Evolutionary conservation across 2,888 invertebrate genomes (phyloP).

Genomic region (Ariolimax columbianus): DNA sequence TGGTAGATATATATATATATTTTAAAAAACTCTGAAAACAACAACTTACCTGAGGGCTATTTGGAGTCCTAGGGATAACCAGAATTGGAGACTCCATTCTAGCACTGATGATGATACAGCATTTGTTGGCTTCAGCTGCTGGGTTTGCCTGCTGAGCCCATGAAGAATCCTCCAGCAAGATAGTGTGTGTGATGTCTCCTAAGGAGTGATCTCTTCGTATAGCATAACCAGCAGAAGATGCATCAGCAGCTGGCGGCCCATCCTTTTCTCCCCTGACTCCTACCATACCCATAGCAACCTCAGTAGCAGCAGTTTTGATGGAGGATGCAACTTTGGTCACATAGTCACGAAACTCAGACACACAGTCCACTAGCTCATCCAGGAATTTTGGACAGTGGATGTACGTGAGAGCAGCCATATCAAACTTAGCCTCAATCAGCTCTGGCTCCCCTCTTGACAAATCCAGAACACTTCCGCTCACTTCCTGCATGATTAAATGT

Average conservation of each 20-base stretch:
- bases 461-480: slow-evolving; percentile 18
- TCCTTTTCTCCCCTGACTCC: slow-evolving; percentile 55
- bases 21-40: not conserved
- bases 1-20: too few relatives aligned
- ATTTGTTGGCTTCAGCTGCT: not conserved
- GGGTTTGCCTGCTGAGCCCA: slow-evolving; percentile 25
- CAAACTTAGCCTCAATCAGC: slow-evolving; percentile 62
- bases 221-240: slow-evolving; percentile 11
- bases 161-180: slow-evolving; percentile 55
- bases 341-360: slow-evolving; percentile 93
- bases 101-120: slow-evolving; percentile 48
- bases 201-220: slow-evolving; percentile 54
- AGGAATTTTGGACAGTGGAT: slow-evolving; percentile 93
- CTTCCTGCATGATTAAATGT: slow-evolving; percentile 3
- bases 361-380: slow-evolving; percentile 91
- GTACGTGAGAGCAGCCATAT: slow-evolving; percentile 95
- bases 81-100: slow-evolving; percentile 94
- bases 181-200: slow-evolving; percentile 56
- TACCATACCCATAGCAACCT: slow-evolving; percentile 91
- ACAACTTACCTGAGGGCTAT: slow-evolving; percentile 83
- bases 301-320: slow-evolving; percentile 92
- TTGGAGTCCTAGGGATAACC: slow-evolving; percentile 88
- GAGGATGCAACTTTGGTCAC: slow-evolving; percentile 89
- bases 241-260: not conserved
- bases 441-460: slow-evolving; percentile 32